A percentile compares a stretch with the other conserved stretches of the same genome.
Conservation (phyloP, 2,113 vertebrate genomes). For the Agapornis roseicollis region DNA sequence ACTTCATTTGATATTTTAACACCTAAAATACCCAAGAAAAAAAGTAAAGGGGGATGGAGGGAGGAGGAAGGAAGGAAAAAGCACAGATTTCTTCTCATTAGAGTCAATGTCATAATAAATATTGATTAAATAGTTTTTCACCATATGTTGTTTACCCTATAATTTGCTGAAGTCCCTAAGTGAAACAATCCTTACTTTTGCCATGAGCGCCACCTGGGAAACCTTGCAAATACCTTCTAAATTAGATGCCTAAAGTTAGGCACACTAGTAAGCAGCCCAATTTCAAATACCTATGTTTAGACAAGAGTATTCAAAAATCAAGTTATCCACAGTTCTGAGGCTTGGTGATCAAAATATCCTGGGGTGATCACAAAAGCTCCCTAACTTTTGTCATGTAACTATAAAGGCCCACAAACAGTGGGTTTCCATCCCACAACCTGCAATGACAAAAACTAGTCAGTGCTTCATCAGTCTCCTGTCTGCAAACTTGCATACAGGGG, state of each 20-base stretch:
- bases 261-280: not conserved
- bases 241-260: not conserved
- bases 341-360: not conserved
- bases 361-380: not conserved
- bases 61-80: fast-evolving
- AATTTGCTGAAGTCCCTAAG: not conserved
- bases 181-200: not conserved
- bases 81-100: not conserved
- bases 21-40: not conserved
- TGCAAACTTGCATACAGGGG: not conserved
- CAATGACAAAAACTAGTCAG: not conserved
- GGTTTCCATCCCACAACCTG: not conserved
- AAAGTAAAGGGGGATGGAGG: fast-evolving
- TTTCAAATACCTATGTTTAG: not conserved
- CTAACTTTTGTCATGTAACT: not conserved
- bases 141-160: not conserved
- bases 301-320: not conserved
- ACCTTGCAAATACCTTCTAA: not conserved
- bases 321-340: not conserved
- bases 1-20: not conserved
- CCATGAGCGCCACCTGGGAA: not conserved
- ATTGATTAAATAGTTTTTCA: not conserved
- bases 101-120: not conserved
- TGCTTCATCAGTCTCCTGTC: not conserved
- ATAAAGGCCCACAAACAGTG: not conserved